These are phyloP conservation scores for Balearica regulorum DNA, from an alignment of 2,797 vertebrate species.

Conservation along the genomic window DNA sequence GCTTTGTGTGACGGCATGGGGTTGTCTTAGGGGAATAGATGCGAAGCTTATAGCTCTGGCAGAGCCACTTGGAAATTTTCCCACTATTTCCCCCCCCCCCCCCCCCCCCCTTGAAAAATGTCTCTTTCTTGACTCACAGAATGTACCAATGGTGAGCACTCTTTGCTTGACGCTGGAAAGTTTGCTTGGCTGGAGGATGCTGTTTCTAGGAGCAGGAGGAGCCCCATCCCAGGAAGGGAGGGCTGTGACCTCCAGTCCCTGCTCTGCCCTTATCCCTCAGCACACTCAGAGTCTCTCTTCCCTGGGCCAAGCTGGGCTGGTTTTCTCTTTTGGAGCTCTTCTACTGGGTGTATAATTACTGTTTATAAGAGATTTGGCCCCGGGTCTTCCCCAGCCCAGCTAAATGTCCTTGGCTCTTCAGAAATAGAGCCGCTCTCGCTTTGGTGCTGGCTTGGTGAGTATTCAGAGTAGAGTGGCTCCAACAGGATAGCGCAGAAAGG, in stretches of 20 bases:
- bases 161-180: neutral
- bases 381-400: neutral
- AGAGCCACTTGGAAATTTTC: neutral
- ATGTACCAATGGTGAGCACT: neutral
- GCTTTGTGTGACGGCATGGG: neutral
- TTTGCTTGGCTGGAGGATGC: neutral
- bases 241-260: neutral
- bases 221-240: neutral
- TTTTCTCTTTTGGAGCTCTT: neutral
- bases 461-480: slow-evolving; percentile 36
- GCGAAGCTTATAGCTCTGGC: neutral
- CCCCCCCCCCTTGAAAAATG: neutral
- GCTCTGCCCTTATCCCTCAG: neutral
- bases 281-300: neutral
- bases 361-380: slow-evolving; percentile 9
- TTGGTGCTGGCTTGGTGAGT: slow-evolving; percentile 3
- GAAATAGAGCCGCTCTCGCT: neutral
- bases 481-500: neutral
- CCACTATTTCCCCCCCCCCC: neutral
- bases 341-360: neutral
- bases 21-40: neutral
- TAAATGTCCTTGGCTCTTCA: slow-evolving; percentile 16
- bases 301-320: neutral
- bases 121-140: neutral
- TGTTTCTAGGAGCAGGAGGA: neutral